Conservation (phyloP, 2,888 invertebrate genomes). For the Pandemis heparana region DNA sequence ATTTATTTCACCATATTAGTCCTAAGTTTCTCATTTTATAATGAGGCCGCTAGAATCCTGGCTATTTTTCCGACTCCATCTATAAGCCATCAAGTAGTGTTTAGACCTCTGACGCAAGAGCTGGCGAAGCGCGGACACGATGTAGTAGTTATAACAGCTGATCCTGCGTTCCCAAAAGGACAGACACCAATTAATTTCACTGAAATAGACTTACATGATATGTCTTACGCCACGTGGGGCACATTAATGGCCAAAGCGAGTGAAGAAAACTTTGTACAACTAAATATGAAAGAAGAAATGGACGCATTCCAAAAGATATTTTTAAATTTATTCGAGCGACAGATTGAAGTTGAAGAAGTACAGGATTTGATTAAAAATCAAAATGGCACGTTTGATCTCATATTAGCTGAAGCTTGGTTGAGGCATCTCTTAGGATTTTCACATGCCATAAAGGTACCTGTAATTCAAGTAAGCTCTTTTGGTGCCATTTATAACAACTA, state of each 20-base stretch:
- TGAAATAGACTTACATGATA: slow-evolving; percentile 64
- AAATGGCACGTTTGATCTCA: slow-evolving; percentile 47
- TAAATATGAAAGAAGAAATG: background rate
- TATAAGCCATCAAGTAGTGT: slow-evolving; percentile 66
- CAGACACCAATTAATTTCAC: slow-evolving; percentile 48
- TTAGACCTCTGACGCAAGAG: slow-evolving; percentile 55
- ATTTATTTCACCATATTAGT: background rate
- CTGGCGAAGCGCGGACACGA: slow-evolving; percentile 61
- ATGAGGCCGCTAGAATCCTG: slow-evolving; percentile 51
- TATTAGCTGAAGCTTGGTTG: slow-evolving; percentile 47
- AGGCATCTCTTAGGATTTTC: slow-evolving; percentile 45
- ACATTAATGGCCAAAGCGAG: background rate
- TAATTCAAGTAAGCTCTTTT: slow-evolving; percentile 49
- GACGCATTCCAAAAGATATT: background rate
- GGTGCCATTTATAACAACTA: slow-evolving; percentile 42
- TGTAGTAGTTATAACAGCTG: slow-evolving; percentile 56
- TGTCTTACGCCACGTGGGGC: slow-evolving; percentile 51
- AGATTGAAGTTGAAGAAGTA: slow-evolving; percentile 41
- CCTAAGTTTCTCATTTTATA: background rate
- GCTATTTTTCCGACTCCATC: slow-evolving; percentile 54
- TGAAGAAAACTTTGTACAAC: background rate
- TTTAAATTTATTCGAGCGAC: slow-evolving; percentile 42
- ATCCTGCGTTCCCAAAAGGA: slow-evolving; percentile 48
- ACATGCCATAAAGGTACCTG: slow-evolving; percentile 48
- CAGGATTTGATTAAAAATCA: slow-evolving; percentile 41